Conservation (phyloP, 2,888 invertebrate genomes). For the Nephrocerus scutellatus region DNA sequence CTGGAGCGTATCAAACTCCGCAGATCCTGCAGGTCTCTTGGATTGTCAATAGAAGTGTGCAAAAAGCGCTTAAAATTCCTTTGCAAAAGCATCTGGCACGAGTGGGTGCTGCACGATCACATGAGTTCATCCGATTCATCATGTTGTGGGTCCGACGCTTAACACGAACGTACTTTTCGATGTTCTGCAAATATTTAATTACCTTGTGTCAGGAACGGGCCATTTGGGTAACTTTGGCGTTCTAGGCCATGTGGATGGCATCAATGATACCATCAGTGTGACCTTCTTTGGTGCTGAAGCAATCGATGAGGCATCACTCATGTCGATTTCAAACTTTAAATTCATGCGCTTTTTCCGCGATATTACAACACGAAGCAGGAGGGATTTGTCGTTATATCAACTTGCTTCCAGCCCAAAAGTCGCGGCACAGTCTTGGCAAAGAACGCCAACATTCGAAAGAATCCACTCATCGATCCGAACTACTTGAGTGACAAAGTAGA, state of each 20-base stretch:
- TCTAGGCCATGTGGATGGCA: constrained; percentile 52
- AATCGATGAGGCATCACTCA: constrained; percentile 58
- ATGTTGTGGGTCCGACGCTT: constrained; percentile 36
- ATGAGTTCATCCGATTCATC: too few species aligned
- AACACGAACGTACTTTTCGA: constrained; percentile 32
- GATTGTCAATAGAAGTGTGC: constrained; percentile 54
- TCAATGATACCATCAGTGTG: constrained; percentile 43
- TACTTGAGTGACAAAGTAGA: constrained; percentile 61
- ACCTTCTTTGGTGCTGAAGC: constrained; percentile 63
- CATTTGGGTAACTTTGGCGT: constrained; percentile 53
- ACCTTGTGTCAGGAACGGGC: constrained; percentile 48
- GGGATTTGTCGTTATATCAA: constrained; percentile 61
- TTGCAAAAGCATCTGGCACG: constrained; percentile 54
- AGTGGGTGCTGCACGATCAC: constrained; percentile 76
- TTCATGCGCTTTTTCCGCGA: constrained; percentile 60
- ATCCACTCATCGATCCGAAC: constrained; percentile 67
- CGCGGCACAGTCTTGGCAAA: constrained; percentile 59
- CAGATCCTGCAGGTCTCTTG: constrained; percentile 74
- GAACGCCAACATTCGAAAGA: constrained; percentile 52
- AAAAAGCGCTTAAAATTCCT: constrained; percentile 55
- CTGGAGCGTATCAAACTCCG: constrained; percentile 74
- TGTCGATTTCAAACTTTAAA: constrained; percentile 61
- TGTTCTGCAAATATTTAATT: constrained; percentile 30
- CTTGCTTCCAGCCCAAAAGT: constrained; percentile 64
- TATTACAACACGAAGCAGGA: constrained; percentile 57